phyloP scores from a whole-genome alignment of 2,888 invertebrate genomes.

The Philereme transversata region DNA sequence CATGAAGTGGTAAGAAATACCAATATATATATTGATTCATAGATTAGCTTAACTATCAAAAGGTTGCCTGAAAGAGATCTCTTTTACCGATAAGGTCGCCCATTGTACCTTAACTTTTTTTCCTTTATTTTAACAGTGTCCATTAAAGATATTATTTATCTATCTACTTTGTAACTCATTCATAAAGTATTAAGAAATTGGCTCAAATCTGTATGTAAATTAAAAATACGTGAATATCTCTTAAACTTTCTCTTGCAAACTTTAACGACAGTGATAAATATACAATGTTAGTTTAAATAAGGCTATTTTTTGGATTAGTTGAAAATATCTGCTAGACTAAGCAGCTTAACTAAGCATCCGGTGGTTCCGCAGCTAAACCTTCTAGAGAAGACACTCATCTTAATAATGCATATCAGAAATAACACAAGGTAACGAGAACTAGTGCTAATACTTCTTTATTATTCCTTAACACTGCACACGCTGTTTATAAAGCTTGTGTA shows the following conservation, averaged over 20 bases:
- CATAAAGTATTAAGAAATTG: not conserved
- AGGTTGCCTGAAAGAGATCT: too few relatives aligned
- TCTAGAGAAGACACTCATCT: conserved; percentile 4
- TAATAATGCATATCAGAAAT: conserved; percentile 22
- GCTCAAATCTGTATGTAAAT: not conserved
- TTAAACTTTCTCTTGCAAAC: not conserved
- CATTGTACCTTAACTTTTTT: too few relatives aligned
- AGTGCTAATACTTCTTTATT: conserved; percentile 3
- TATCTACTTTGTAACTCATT: not conserved
- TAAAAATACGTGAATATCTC: not conserved
- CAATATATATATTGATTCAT: too few relatives aligned
- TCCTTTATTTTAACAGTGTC: too few relatives aligned
- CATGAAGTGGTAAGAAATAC: too few relatives aligned
- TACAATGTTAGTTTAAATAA: conserved; percentile 4
- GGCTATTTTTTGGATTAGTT: conserved; percentile 5
- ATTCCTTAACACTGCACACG: not conserved
- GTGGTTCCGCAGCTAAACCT: conserved; percentile 17
- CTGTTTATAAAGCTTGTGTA: not conserved
- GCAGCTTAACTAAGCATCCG: conserved; percentile 18
- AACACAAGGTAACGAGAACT: conserved; percentile 11
- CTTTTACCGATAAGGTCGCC: too few relatives aligned
- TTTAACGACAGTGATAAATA: conserved; percentile 11
- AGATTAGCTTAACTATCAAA: too few relatives aligned
- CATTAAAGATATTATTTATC: too few relatives aligned
- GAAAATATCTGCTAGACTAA: conserved; percentile 8